These are phyloP conservation scores for Macroramphosus scolopax DNA, from an alignment of 2,797 vertebrate genomes.

Conservation along the genomic window DNA sequence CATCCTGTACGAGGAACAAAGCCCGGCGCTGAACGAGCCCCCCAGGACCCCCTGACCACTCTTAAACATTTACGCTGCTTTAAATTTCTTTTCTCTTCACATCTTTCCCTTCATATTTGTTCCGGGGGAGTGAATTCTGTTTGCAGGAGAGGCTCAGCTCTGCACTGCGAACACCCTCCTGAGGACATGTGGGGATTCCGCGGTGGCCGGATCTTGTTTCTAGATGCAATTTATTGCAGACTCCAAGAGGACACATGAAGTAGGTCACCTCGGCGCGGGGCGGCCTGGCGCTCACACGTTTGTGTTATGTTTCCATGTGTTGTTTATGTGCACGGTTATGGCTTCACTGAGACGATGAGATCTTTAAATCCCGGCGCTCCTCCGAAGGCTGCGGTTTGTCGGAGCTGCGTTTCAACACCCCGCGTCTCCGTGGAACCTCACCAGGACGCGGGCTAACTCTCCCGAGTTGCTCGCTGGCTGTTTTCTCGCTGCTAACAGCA, in stretches of 20 bases:
- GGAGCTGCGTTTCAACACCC: background rate
- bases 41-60: constrained; percentile 60
- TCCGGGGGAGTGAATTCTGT: constrained; percentile 65
- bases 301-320: constrained; percentile 58
- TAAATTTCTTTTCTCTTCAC: constrained; percentile 58
- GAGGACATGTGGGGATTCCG: constrained; percentile 64
- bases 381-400: background rate
- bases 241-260: constrained; percentile 55
- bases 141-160: constrained; percentile 61
- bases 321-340: constrained; percentile 44
- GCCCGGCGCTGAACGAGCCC: constrained; percentile 63
- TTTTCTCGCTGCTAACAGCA: constrained; percentile 83
- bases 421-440: constrained; percentile 49
- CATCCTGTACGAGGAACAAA: constrained; percentile 73
- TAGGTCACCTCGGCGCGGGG: constrained; percentile 32
- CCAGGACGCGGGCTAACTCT: constrained; percentile 79
- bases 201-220: constrained; percentile 64
- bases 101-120: constrained; percentile 70
- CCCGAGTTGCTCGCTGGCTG: constrained; percentile 80
- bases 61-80: constrained; percentile 76
- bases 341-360: constrained; percentile 36
- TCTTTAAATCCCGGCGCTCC: too few species aligned
- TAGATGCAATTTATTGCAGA: constrained; percentile 60
- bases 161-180: constrained; percentile 62
- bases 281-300: constrained; percentile 34